Base-by-base conservation (phyloP, 2,113 vertebrate genomes). In the Amazona guildingii region DNA sequence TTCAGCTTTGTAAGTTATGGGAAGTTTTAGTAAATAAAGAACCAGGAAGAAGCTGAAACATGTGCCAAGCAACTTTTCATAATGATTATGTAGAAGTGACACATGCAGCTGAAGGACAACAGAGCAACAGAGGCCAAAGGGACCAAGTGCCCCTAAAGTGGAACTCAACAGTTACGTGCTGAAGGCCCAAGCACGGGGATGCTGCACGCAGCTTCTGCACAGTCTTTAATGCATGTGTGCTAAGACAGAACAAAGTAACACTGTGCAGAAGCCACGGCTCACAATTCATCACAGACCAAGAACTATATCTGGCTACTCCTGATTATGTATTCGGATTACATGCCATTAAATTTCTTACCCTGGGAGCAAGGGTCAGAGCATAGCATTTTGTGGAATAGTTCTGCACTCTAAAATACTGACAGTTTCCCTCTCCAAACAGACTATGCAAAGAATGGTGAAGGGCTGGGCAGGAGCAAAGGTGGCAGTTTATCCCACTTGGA, bases 401-500 rank as follows among this genome's bases (percentile, higher is more conserved):
- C 70, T 93, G 59, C 84, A 81, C 92, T 92, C 90, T 82, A 89
- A 90, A 94, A 93, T 63, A 94, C 70, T 54, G 95, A 96, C 68
- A 90, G 61, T 81, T 97, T 96, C 94, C 86, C 77, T 97, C 97
- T 97, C 95, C 93, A 95, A 93, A 86, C 16, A 90, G 94, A 93
- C 91, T 59, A 96, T 91, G 97, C 87, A 90, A 92, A 96, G 77
- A 91, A 95, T 63, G 46, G 95, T 93, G 94, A 97, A 95, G 87
- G 96, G 78, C 92, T 96, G 95, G 93, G 96, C 92, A 95, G 85
- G 93, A 97, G 95, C 67, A 95, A 97, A 97, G 92, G 97, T 83
- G 92, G 97, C 97, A 96, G 85, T 97, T 98, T 97, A 97, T 97
- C 97, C 96, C 97, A 97, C 82, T 91, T 84, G 94, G 83, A 82